Evolutionary conservation across 2,797 vertebrate genomes (phyloP).

Genomic region (Sorex maritimensis): DNA sequence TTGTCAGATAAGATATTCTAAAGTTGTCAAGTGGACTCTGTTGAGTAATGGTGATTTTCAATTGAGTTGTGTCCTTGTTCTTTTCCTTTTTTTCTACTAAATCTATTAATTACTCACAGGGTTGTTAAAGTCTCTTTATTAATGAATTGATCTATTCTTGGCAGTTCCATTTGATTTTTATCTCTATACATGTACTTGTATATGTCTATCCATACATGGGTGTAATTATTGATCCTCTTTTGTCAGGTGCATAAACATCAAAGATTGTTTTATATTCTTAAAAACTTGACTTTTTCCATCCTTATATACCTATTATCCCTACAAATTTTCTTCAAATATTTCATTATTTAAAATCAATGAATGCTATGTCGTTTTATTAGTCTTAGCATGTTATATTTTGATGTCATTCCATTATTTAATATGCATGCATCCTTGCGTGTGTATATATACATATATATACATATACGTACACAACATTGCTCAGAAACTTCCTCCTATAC

Average conservation of each 20-base stretch:
- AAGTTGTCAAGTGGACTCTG: neutral
- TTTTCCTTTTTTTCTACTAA: neutral
- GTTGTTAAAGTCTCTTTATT: neutral
- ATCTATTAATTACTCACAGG: neutral
- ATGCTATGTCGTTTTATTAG: neutral
- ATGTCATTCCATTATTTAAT: too few relatives aligned
- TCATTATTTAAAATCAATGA: conserved; percentile 2
- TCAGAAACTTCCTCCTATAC: too few relatives aligned
- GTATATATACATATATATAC: too few relatives aligned
- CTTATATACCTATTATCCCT: neutral
- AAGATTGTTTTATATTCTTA: neutral
- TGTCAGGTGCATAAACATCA: neutral
- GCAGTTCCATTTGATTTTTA: neutral
- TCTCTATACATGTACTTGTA: too few relatives aligned
- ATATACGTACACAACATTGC: too few relatives aligned
- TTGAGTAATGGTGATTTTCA: neutral
- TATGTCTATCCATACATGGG: too few relatives aligned
- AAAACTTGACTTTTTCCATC: neutral
- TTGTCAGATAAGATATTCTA: neutral
- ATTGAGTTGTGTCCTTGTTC: neutral
- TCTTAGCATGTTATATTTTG: neutral
- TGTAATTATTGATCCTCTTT: neutral
- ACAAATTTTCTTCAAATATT: neutral
- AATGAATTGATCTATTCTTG: neutral
- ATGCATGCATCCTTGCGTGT: too few relatives aligned